Base-by-base conservation (phyloP, 2,113 vertebrate species). In the Oryzias javanicus region DNA sequence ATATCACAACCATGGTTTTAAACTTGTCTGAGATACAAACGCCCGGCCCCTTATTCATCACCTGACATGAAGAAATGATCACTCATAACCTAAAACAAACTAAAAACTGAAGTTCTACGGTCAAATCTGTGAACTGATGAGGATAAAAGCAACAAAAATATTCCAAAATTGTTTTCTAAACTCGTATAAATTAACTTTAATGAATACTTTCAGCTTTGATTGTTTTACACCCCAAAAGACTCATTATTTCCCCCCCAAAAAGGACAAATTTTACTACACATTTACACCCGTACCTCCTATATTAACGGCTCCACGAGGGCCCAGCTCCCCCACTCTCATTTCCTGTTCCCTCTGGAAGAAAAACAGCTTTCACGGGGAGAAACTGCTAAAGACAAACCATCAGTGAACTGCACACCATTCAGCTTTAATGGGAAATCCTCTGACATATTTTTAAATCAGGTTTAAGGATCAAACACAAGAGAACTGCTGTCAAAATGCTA, bases 291-390 rank as follows among this genome's bases (percentile, higher is more conserved):
- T 98, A 99, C 97, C 97, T 98, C 95, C 95, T 94, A 98, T 94
- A 94, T 95, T 98, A 93, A 95, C 93, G 90, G 92, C 93, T 98
- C 97, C 96, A 92, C 96, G 94, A 90, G 93, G 94, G 92, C 96
- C 96, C 93, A 97, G 94, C 92, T 99, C 97, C 93, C 93, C 94
- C 93, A 93, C 95, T 94, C 95, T 98, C 96, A 96, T 95, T 92
- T 98, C 96, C 96, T 98, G 95, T 95, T 98, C 96, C 92, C 95
- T 97, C 96, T 99, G 96, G 88, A 97, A 96, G 90, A 96, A 95
- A 90, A 96, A 87, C 55, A 88, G 55, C 66, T 47, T 81, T 82
- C 59, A 82, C 4, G 25, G 67, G 57, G 60, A 50, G 64, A 69
- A 70, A 75, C 59, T 2, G 48, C 76, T 73, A 25, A 55, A 54